Percentiles rank a stretch among this genome's conserved stretches.
phyloP scores from a whole-genome alignment of 2,797 vertebrate genomes.

The Strix occidentalis region DNA sequence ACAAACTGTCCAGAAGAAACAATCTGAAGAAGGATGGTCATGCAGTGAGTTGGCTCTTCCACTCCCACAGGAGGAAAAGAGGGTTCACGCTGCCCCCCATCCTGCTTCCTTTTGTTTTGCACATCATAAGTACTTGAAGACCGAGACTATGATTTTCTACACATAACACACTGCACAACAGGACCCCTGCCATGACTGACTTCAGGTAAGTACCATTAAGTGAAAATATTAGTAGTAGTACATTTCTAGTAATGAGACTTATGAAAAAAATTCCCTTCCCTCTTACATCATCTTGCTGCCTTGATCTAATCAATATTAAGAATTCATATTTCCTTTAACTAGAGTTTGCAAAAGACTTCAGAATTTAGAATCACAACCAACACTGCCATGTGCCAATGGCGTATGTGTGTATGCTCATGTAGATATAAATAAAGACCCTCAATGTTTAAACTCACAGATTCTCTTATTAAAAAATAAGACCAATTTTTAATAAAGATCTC shows the following conservation, averaged over 20 bases:
- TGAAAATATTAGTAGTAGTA: background rate
- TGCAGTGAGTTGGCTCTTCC: background rate
- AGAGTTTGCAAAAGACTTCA: background rate
- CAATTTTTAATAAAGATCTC: constrained; percentile 23
- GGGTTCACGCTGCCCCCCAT: background rate
- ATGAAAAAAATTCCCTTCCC: background rate
- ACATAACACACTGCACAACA: rapidly evolving
- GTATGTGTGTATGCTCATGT: background rate
- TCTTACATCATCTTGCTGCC: background rate
- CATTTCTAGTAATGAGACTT: background rate
- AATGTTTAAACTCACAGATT: background rate
- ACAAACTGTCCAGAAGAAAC: background rate
- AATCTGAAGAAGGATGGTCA: background rate
- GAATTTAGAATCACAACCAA: background rate
- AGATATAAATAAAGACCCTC: background rate
- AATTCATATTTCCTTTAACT: background rate
- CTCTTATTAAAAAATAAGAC: background rate
- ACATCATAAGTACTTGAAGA: background rate
- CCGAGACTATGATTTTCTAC: background rate
- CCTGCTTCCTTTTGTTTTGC: background rate
- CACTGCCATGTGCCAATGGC: background rate
- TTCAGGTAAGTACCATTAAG: background rate
- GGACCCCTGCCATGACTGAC: background rate
- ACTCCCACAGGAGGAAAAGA: background rate
- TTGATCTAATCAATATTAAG: background rate